phyloP scores from a whole-genome alignment of 2,113 vertebrate genomes.

The Peucedramus taeniatus region DNA sequence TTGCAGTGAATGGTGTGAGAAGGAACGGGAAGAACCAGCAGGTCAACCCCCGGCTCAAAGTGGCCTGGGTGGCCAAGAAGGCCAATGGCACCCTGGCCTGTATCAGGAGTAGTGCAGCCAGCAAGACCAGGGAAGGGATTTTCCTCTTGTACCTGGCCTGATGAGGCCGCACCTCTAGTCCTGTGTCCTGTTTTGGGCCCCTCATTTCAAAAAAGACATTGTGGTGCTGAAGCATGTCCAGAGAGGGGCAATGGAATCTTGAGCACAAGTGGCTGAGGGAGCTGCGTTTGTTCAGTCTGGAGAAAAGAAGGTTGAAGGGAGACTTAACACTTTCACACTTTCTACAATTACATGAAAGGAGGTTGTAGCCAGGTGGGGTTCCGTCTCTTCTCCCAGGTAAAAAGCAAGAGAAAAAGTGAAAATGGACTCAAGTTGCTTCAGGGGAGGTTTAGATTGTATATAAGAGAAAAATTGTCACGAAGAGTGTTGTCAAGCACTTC shows the following conservation, averaged over 20 bases:
- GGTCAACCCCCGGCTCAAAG: background rate
- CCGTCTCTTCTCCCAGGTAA: background rate
- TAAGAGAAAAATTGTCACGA: background rate
- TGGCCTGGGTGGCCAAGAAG: background rate
- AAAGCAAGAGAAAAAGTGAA: background rate
- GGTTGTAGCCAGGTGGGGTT: background rate
- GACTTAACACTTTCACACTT: background rate
- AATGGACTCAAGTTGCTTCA: background rate
- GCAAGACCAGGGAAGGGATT: background rate
- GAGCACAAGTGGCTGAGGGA: background rate
- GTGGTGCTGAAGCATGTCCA: background rate
- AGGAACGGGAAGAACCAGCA: background rate
- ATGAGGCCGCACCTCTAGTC: background rate
- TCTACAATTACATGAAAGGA: background rate
- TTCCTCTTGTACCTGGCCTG: accelerated
- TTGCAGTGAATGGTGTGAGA: background rate
- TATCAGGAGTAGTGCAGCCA: background rate
- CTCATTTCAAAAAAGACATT: background rate
- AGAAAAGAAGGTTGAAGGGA: background rate
- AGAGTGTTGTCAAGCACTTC: background rate
- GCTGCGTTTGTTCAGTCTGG: background rate
- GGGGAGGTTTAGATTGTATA: background rate
- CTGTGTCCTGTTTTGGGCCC: background rate
- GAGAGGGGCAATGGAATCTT: background rate
- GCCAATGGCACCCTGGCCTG: background rate